Evolutionary conservation across 1,140 invertebrate genomes (phyloP).

Genomic region (Drosophila willistoni): DNA sequence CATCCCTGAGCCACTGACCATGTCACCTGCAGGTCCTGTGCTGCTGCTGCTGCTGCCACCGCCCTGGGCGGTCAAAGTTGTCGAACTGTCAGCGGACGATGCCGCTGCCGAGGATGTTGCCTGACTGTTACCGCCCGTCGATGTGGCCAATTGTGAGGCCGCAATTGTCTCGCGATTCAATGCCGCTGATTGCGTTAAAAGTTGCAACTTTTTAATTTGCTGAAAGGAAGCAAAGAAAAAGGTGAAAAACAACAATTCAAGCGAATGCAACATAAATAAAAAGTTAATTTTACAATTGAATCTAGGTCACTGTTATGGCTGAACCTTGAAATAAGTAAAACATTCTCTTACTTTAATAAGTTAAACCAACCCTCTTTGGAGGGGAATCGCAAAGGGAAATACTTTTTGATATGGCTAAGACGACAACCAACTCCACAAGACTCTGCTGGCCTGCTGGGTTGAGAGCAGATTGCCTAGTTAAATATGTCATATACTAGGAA

Average conservation of each 20-base stretch:
- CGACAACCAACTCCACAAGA: no score
- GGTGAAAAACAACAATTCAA: conserved; percentile 24
- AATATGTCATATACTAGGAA: background rate
- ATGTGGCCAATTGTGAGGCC: conserved; percentile 82
- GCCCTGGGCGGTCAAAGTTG: conserved; percentile 65
- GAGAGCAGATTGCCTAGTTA: no score
- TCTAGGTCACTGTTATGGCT: background rate
- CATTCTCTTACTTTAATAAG: background rate
- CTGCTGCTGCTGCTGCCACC: conserved; percentile 1
- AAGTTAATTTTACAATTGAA: background rate
- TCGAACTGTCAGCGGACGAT: conserved; percentile 53
- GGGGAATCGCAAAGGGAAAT: no score
- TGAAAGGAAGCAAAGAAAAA: conserved; percentile 39
- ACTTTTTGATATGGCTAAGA: no score
- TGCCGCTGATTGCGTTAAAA: conserved; percentile 81
- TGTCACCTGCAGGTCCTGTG: conserved; percentile 22
- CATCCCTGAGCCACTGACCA: conserved; percentile 31
- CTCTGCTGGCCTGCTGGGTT: no score
- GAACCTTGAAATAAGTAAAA: conserved; percentile 4
- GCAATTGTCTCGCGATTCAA: conserved; percentile 83
- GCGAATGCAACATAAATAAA: conserved; percentile 13
- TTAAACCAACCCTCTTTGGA: no score
- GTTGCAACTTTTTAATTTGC: conserved; percentile 83
- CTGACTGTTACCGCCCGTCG: conserved; percentile 57
- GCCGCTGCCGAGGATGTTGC: conserved; percentile 75